A percentile compares a stretch with the other conserved stretches of the same genome.
Evolutionary conservation across 2,888 invertebrate species (phyloP).

Genomic region (Drosophila atripex): DNA sequence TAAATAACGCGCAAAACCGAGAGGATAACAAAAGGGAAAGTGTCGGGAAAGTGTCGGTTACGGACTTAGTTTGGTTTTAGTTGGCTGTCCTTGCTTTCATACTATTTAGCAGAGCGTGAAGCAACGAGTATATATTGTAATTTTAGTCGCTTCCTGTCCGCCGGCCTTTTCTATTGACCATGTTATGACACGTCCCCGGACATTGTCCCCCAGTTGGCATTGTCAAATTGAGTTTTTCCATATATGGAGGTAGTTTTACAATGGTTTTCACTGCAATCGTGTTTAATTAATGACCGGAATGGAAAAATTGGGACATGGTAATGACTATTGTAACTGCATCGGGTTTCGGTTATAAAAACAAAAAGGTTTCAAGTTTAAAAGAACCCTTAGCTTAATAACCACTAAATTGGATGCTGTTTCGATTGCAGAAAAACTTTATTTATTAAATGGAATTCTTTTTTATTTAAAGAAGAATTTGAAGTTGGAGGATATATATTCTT

Average conservation of each 20-base stretch:
- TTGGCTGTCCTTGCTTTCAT: constrained; percentile 20
- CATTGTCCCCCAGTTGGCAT: constrained; percentile 7
- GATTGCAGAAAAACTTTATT: too few relatives aligned
- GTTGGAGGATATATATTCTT: too few relatives aligned
- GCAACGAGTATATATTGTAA: constrained; percentile 16
- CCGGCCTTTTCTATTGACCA: constrained; percentile 15
- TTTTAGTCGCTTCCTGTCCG: constrained; percentile 15
- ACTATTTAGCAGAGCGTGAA: constrained; percentile 25
- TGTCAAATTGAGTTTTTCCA: constrained; percentile 11
- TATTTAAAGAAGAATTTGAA: too few relatives aligned
- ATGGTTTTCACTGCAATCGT: constrained; percentile 16
- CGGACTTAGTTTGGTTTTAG: constrained; percentile 12
- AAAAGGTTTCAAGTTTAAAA: not conserved
- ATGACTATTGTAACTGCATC: not conserved
- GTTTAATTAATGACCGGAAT: constrained; percentile 30
- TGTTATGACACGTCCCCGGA: constrained; percentile 8
- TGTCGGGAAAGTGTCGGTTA: constrained; percentile 15
- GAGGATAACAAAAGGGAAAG: constrained; percentile 16
- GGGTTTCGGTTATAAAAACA: not conserved
- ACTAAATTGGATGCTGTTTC: not conserved
- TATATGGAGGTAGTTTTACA: constrained; percentile 7
- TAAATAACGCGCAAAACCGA: constrained; percentile 46
- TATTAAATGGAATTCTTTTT: too few relatives aligned
- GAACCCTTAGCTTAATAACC: not conserved
- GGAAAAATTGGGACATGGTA: not conserved